Evolutionary conservation across 2,888 invertebrate genomes (phyloP).

Genomic region (Caradrina clavipalpis): DNA sequence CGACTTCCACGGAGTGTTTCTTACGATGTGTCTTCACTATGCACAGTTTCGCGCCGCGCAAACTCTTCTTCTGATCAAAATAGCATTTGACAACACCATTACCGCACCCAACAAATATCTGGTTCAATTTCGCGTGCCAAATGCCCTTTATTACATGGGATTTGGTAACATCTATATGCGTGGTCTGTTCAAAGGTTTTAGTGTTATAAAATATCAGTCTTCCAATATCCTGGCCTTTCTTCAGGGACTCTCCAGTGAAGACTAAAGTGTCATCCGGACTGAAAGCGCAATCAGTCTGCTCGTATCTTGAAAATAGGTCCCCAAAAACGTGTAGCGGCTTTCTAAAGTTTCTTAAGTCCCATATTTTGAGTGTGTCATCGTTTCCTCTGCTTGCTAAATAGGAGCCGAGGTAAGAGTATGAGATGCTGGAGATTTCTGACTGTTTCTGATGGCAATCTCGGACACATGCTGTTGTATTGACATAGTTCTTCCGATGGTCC

Average conservation of each 20-base stretch:
- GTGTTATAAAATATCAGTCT: constrained; percentile 95
- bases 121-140: constrained; percentile 99
- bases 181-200: constrained; percentile 93
- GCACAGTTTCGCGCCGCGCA: constrained; percentile 97
- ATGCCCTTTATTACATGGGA: constrained; percentile 96
- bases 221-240: constrained; percentile 92
- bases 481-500: constrained; percentile 98
- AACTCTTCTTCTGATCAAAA: constrained; percentile 96
- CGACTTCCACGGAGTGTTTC: constrained; percentile 95
- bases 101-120: constrained; percentile 97
- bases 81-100: constrained; percentile 97
- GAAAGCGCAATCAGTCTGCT: constrained; percentile 95
- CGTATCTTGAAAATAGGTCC: constrained; percentile 95
- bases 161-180: constrained; percentile 94
- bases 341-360: constrained; percentile 97
- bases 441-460: constrained; percentile 95
- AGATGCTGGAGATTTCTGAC: constrained; percentile 95
- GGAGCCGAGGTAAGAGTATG: constrained; percentile 96
- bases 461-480: constrained; percentile 95
- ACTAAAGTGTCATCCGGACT: constrained; percentile 98
- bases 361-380: constrained; percentile 98
- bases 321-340: constrained; percentile 93
- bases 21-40: constrained; percentile 95
- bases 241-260: constrained; percentile 96
- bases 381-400: constrained; percentile 95